Percentiles rank a stretch among this genome's conserved stretches.
These are phyloP conservation scores for Trichopoda pennipes DNA, from an alignment of 2,888 invertebrate species.

Conservation along the genomic window DNA sequence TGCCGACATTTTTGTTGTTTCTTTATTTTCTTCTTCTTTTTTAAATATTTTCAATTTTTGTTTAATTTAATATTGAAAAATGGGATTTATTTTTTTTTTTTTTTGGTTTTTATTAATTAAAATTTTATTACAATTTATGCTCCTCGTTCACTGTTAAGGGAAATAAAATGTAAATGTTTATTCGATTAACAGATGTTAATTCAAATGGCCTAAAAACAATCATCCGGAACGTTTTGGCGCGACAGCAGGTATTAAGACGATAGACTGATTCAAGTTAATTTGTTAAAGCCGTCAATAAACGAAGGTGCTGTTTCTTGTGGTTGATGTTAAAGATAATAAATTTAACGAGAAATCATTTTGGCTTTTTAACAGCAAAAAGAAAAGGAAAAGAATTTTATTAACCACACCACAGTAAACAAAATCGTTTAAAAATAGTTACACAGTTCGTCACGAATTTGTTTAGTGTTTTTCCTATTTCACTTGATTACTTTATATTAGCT, in stretches of 20 bases:
- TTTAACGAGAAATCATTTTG: slow-evolving; percentile 12
- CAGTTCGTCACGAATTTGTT: slow-evolving; percentile 13
- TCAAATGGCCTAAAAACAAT: slow-evolving; percentile 8
- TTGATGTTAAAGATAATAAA: slow-evolving; percentile 34
- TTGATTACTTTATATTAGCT: too few species aligned
- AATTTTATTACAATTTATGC: slow-evolving; percentile 23
- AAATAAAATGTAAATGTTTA: slow-evolving; percentile 20
- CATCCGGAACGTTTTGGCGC: slow-evolving; percentile 30
- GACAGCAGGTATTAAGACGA: slow-evolving; percentile 24
- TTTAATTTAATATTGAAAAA: slow-evolving; percentile 9
- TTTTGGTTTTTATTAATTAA: not conserved
- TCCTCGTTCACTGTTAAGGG: slow-evolving; percentile 2
- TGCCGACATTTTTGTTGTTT: slow-evolving; percentile 46
- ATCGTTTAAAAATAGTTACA: slow-evolving; percentile 50
- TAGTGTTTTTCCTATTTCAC: slow-evolving; percentile 4
- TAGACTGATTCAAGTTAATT: slow-evolving; percentile 40
- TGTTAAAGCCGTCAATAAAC: slow-evolving; percentile 9
- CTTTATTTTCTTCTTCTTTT: not conserved
- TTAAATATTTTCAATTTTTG: slow-evolving; percentile 25
- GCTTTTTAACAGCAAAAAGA: slow-evolving; percentile 15
- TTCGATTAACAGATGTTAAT: slow-evolving; percentile 9
- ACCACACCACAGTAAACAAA: slow-evolving; percentile 14
- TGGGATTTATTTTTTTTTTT: too few species aligned
- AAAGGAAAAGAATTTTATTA: not conserved
- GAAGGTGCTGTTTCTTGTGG: slow-evolving; percentile 35